Evolutionary conservation across 2,888 invertebrate species (phyloP).

Genomic region (Drosophila demipolita): DNA sequence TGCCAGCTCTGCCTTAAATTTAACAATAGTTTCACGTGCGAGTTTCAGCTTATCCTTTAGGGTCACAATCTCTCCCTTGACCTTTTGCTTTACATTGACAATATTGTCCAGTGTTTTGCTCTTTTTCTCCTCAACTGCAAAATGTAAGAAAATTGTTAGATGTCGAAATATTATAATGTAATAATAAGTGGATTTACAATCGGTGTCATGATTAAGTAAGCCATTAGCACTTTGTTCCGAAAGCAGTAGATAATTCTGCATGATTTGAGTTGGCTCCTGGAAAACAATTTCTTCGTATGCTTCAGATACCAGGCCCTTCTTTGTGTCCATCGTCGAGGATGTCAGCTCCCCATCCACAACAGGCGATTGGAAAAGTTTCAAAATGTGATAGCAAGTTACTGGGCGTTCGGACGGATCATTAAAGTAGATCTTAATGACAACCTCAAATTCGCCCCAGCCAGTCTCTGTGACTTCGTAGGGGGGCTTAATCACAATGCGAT

Average conservation of each 20-base stretch:
- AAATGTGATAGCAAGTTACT: slow-evolving; percentile 97
- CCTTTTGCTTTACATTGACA: slow-evolving; percentile 91
- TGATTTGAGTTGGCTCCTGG: slow-evolving; percentile 94
- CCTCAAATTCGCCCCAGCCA: slow-evolving; percentile 99
- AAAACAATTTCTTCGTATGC: slow-evolving; percentile 98
- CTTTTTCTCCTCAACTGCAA: slow-evolving; percentile 95
- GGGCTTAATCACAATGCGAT: slow-evolving; percentile 96
- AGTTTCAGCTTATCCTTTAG: slow-evolving; percentile 93
- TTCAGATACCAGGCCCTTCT: slow-evolving; percentile 94
- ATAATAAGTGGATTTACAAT: slow-evolving; percentile 52
- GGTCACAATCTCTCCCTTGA: slow-evolving; percentile 92
- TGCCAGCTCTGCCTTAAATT: slow-evolving; percentile 91
- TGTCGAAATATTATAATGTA: background rate
- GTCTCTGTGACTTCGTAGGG: slow-evolving; percentile 99
- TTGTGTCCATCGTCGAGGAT: slow-evolving; percentile 85
- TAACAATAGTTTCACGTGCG: slow-evolving; percentile 93
- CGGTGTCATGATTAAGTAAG: slow-evolving; percentile 52
- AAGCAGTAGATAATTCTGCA: slow-evolving; percentile 93
- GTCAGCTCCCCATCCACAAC: slow-evolving; percentile 85
- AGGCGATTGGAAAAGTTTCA: slow-evolving; percentile 96
- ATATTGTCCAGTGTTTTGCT: slow-evolving; percentile 92
- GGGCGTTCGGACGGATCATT: slow-evolving; percentile 95
- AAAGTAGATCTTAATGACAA: slow-evolving; percentile 98
- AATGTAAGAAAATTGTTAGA: slow-evolving; percentile 12
- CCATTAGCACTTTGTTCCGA: slow-evolving; percentile 86